Conservation (phyloP, 1,140 invertebrate species). For the Drosophila nigromelanica region DNA sequence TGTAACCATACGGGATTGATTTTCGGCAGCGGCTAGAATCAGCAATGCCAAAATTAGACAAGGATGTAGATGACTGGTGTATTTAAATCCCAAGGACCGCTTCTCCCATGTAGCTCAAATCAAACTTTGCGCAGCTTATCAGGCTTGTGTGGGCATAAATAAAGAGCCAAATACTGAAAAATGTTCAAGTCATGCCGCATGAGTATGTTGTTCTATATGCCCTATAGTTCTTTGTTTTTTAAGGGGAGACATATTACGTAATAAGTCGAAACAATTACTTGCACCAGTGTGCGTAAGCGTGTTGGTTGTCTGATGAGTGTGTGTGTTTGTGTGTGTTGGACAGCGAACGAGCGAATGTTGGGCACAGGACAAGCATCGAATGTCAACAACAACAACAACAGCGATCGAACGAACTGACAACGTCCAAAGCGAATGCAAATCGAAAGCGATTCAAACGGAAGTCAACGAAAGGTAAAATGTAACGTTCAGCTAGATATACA, state of each 20-base stretch:
- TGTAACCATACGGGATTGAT: too few relatives aligned
- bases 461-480: slow-evolving; percentile 10
- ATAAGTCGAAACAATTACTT: slow-evolving; percentile 33
- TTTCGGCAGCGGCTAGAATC: too few relatives aligned
- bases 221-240: slow-evolving; percentile 15
- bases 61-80: background rate
- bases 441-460: slow-evolving; percentile 23
- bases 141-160: background rate
- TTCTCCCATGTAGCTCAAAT: background rate
- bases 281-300: slow-evolving; percentile 18
- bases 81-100: background rate
- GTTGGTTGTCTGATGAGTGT: slow-evolving; percentile 4
- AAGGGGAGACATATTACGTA: slow-evolving; percentile 37
- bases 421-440: slow-evolving; percentile 20
- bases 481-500: slow-evolving; percentile 14
- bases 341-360: background rate
- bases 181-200: slow-evolving; percentile 22
- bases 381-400: slow-evolving; percentile 7
- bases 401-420: slow-evolving; percentile 10
- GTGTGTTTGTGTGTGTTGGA: slow-evolving; percentile 1
- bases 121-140: background rate
- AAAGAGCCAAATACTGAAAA: background rate
- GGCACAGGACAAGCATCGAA: slow-evolving; percentile 19
- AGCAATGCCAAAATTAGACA: background rate
- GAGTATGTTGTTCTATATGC: slow-evolving; percentile 21